A percentile compares a stretch with the other conserved stretches of the same genome.
phyloP scores from a whole-genome alignment of 2,113 vertebrate species.

The Ibidorhyncha struthersii region DNA sequence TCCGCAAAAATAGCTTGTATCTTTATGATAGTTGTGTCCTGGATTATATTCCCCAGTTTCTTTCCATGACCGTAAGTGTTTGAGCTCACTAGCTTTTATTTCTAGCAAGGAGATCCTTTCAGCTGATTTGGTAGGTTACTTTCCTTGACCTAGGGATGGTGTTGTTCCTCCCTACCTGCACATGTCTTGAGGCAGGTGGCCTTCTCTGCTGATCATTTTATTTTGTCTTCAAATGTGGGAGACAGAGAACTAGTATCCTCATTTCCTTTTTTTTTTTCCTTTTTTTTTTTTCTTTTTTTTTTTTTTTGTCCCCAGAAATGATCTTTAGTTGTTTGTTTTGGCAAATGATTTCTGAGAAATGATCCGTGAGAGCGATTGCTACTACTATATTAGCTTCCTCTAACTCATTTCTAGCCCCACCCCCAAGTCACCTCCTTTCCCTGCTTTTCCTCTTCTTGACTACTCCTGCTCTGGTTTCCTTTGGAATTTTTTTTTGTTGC shows the following conservation, averaged over 20 bases:
- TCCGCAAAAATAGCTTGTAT: background rate
- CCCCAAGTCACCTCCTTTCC: background rate
- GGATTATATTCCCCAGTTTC: background rate
- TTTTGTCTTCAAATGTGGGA: background rate
- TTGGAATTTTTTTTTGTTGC: background rate
- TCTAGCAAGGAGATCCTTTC: background rate
- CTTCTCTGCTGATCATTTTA: slow-evolving; percentile 18
- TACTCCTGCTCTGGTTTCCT: background rate
- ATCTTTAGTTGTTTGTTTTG: slow-evolving; percentile 10
- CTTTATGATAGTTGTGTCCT: background rate
- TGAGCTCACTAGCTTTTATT: background rate
- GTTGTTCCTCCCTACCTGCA: background rate
- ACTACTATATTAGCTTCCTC: background rate
- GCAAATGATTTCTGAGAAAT: slow-evolving; percentile 3
- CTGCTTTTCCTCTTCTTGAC: background rate
- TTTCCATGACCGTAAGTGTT: background rate
- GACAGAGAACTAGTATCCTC: background rate
- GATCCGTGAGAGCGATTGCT: background rate
- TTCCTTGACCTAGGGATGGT: background rate
- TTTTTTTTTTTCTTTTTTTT: background rate
- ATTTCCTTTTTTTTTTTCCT: background rate
- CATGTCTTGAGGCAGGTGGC: background rate
- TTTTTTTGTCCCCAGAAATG: background rate
- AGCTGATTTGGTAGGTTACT: background rate
- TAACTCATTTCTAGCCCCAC: background rate